Evolutionary conservation across 2,113 vertebrate genomes (phyloP).

Genomic region (Sinocyclocheilus grahami): DNA sequence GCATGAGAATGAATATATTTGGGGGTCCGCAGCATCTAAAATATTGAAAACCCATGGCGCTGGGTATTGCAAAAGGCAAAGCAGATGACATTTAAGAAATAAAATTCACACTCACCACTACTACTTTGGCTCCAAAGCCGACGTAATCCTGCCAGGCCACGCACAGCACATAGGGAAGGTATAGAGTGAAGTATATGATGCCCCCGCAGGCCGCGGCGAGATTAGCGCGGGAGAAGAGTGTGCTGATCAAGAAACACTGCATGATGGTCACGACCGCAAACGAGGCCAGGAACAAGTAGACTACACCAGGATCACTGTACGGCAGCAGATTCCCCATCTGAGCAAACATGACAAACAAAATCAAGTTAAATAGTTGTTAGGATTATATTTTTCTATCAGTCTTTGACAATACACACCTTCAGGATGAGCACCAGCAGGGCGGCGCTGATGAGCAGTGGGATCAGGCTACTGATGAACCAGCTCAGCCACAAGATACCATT

Average conservation of each 20-base stretch:
- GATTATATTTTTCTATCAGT: background rate
- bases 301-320: slow-evolving; percentile 90
- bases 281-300: slow-evolving; percentile 89
- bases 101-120: slow-evolving; percentile 79
- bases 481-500: slow-evolving; percentile 94
- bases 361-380: background rate
- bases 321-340: slow-evolving; percentile 94
- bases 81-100: background rate
- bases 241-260: slow-evolving; percentile 98
- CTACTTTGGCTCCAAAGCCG: slow-evolving; percentile 85
- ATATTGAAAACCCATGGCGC: background rate
- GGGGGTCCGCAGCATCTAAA: background rate
- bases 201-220: slow-evolving; percentile 94
- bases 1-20: background rate
- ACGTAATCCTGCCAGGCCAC: slow-evolving; percentile 96
- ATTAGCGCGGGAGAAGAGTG: slow-evolving; percentile 93
- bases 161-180: slow-evolving; percentile 92
- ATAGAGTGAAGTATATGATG: slow-evolving; percentile 95
- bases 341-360: background rate
- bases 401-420: slow-evolving; percentile 77
- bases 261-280: slow-evolving; percentile 92
- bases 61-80: background rate
- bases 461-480: slow-evolving; percentile 97
- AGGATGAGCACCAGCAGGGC: slow-evolving; percentile 87
- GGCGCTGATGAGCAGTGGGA: slow-evolving; percentile 92